Evolutionary conservation across 2,797 vertebrate genomes (phyloP), one percentile per base, ranked within the genome.

Genomic region (Pagetopsis macropterus): DNA sequence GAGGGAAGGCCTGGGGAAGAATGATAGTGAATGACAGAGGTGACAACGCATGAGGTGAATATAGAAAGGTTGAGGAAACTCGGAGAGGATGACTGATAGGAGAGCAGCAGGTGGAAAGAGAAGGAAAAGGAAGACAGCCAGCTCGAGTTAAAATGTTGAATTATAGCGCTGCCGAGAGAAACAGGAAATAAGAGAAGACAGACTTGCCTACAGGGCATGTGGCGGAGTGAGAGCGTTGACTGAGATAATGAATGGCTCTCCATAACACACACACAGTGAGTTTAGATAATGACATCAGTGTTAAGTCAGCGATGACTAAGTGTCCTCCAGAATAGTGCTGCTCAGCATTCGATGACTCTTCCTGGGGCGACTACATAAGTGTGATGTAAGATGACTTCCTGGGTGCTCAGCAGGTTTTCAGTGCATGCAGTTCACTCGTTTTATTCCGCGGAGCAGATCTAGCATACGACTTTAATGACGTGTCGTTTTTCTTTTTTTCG

Each of bases 301-400:
- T 87, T 71, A 78, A 86, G 87, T 93, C 90, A 91, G 85, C 49
- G 17, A 63, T 89, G 88, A 91, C 76, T 89, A 76, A 86, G 82
- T 78, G 76, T 70, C 72, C 65, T 82, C 54, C 31, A 77, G 75
- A 83, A 78, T 11, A 70, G 73, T 72, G 75, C 72, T 72, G 78
- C 48, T 85, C 80, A 73, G 83, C 76, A 77, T 3, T 50, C 65
- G 81, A 76, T 71, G 73, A 81, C 79, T 87, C 77, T 63, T 82
- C 75, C 40, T 2, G 37, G 49, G 70, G 65, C 66, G 27, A 44
- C 72, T 40, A 37, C 52, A 66, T 46, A 52, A 69, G 59, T 51
- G 50, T 76, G 79, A 86, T 81, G 73, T 73, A 60, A 77, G 66
- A 66, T 46, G 50, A 65, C 55, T 71, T 77, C 45, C 44, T 69